Base-by-base conservation (phyloP, 2,113 vertebrate genomes). In the Chionis minor region DNA sequence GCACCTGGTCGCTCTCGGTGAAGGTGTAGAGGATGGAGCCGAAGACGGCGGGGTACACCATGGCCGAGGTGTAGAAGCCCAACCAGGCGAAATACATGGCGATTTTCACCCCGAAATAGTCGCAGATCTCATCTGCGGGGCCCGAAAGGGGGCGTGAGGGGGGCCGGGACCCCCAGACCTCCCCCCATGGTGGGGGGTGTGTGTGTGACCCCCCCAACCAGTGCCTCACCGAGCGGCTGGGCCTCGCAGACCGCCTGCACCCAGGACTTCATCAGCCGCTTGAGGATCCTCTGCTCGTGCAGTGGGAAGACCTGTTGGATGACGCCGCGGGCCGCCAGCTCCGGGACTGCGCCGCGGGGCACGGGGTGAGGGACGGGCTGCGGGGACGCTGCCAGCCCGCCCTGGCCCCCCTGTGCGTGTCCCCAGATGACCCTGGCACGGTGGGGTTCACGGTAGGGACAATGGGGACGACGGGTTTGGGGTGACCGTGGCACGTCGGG, bases 61-160 rank as follows among this genome's bases (percentile, higher is more conserved):
- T 99, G 5, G 99, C 99, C 0, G 99, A 99, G 47, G 99, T 99
- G 98, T 99, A 99, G 98, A 99, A 99, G 8, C 99, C 99, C 97
- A 99, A 90, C 99, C 99, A 99, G 95, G 99, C 99, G 6, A 99
- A 99, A 66, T 99, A 99, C 99, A 99, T 99, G 86, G 99, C 99
- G 5, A 99, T 99, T 97, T 99, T 99, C 96, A 99, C 99, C 14
- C 99, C 99, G 4, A 99, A 99, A 92, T 99, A 99, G 94, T 99
- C 99, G 23, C 99, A 99, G 96, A 99, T 99, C 59, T 99, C 99
- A 87, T 99, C 99, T 99, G 93, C 1, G 5, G 45, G 28, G 19
- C 0, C 2, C 26, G 0, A 8, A 8, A 3, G 9, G 4, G 2
- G 7, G 13, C 0, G 0, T 85, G 19, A 94, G 72, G 0, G 0